Percentiles rank a stretch among this genome's conserved stretches.
phyloP scores from a whole-genome alignment of 2,888 invertebrate genomes.

The Julus scanicus region DNA sequence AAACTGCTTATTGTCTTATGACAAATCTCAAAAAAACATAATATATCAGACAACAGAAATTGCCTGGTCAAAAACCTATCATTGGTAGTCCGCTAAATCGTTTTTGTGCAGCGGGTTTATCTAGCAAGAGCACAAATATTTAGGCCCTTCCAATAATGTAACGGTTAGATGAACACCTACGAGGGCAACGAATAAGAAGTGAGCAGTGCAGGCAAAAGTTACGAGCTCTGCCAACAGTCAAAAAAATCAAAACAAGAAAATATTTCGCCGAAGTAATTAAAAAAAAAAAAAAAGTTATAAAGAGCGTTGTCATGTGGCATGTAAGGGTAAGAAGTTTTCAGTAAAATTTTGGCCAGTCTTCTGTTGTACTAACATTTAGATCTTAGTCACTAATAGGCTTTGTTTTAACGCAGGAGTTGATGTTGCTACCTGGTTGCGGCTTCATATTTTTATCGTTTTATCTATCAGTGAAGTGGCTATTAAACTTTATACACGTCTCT shows the following conservation, averaged over 20 bases:
- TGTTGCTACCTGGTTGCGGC: neutral
- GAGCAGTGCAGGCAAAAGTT: neutral
- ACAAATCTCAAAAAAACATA: too few species aligned
- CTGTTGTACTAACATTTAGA: conserved; percentile 9
- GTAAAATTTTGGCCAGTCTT: conserved; percentile 47
- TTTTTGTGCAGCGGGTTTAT: too few species aligned
- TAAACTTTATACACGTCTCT: conserved; percentile 11
- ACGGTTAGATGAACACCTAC: too few species aligned
- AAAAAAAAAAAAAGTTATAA: neutral
- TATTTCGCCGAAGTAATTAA: neutral
- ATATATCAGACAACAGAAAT: too few species aligned
- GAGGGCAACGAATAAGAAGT: neutral
- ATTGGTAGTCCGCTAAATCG: too few species aligned
- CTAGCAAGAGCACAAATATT: too few species aligned
- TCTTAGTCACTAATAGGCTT: neutral
- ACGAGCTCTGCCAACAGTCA: neutral
- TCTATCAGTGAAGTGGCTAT: neutral
- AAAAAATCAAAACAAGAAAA: neutral
- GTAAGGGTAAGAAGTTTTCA: neutral
- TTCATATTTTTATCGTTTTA: conserved; percentile 3
- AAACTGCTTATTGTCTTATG: too few species aligned
- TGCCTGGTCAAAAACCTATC: too few species aligned
- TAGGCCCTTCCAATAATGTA: too few species aligned
- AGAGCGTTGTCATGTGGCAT: neutral
- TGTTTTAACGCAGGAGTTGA: neutral